Conservation (phyloP, 2,888 invertebrate genomes). For the Neoitamus cyanurus region DNA sequence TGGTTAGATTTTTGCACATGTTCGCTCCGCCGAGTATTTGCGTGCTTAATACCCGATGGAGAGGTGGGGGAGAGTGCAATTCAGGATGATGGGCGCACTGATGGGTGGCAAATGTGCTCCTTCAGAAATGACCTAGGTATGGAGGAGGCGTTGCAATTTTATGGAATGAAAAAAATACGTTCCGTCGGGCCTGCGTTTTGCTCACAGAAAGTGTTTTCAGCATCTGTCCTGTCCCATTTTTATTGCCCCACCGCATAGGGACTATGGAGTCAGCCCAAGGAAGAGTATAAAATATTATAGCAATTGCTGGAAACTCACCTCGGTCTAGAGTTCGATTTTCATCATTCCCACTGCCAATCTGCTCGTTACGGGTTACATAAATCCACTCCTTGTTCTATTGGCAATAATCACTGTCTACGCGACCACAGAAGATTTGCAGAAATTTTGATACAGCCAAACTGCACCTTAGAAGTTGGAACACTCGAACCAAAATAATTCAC, state of each 20-base stretch:
- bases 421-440: background rate
- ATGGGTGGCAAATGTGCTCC: background rate
- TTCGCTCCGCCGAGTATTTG: background rate
- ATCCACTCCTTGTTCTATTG: background rate
- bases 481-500: background rate
- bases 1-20: conserved; percentile 12
- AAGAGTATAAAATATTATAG: background rate
- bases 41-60: background rate
- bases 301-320: conserved; percentile 32
- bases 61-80: conserved; percentile 6
- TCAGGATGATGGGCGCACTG: background rate
- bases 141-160: background rate
- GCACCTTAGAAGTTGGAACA: background rate
- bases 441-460: background rate
- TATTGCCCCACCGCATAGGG: background rate
- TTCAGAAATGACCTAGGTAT: background rate
- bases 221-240: background rate
- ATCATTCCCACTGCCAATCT: background rate
- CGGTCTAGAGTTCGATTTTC: conserved; percentile 18
- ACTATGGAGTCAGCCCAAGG: background rate
- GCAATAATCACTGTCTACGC: background rate
- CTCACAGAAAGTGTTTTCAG: background rate
- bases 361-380: conserved; percentile 2
- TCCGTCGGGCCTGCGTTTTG: background rate
- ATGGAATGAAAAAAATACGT: background rate